Evolutionary conservation across 2,113 vertebrate species (phyloP).

Genomic region (Antechinus flavipes): DNA sequence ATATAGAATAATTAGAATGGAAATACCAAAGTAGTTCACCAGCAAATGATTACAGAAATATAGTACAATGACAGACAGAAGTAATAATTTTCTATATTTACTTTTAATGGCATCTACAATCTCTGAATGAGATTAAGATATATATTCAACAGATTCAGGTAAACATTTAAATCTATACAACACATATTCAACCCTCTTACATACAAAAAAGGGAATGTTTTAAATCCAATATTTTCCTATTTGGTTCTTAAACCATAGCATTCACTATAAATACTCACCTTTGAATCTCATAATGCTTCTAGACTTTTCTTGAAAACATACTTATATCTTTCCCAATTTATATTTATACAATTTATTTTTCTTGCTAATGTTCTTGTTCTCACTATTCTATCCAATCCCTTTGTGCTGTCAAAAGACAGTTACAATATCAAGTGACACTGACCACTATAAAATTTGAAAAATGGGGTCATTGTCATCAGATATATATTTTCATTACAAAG

Average conservation of each 20-base stretch:
- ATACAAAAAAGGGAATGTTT: conserved; percentile 33
- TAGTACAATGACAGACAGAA: conserved; percentile 37
- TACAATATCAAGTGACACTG: neutral
- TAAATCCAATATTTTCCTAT: conserved; percentile 1
- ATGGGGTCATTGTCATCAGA: neutral
- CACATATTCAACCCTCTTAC: neutral
- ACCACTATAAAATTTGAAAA: neutral
- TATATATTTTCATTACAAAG: neutral
- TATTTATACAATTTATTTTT: neutral
- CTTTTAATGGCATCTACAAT: conserved; percentile 31
- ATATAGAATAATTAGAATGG: neutral
- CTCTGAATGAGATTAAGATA: neutral
- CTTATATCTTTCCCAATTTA: neutral
- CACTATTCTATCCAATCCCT: neutral
- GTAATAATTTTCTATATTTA: neutral
- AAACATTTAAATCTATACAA: neutral
- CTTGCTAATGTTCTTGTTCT: neutral
- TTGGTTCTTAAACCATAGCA: conserved; percentile 24
- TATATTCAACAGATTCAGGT: neutral
- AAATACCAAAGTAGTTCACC: neutral
- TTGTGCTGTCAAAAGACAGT: neutral
- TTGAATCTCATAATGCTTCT: conserved; percentile 14
- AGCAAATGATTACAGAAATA: neutral
- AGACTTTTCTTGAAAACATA: neutral
- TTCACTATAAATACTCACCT: conserved; percentile 17